Base-by-base conservation (phyloP, 2,888 invertebrate genomes). In the Drosophila monieri region DNA sequence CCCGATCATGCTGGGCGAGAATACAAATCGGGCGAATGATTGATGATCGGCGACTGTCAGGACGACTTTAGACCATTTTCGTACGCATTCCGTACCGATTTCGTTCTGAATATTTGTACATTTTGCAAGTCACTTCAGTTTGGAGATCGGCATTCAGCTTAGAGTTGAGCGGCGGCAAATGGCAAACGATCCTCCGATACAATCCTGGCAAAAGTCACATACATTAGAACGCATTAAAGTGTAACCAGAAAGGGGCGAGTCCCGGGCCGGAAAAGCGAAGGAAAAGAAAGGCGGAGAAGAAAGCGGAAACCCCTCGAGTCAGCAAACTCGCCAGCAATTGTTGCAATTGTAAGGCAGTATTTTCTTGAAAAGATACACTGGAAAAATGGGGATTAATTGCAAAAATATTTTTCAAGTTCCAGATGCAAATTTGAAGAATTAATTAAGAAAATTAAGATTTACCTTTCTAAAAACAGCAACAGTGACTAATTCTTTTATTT, bases 191-290 rank as follows among this genome's bases (percentile, higher is more conserved):
- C 9, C 15, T 56, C 60, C 66, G 83, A 77, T 27, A 9, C 8
- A 27, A 27, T 75, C 77, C 76, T 54, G 61, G 65, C 77, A 74
- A 88, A 90, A 89, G 90, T 90, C 90, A 90, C 79, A 88, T 85
- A 81, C 86, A 89, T 89, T 90, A 90, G 81, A 84, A 84, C 87
- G 83, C 80, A 88, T 90, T 89, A 85, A 80, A 88, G 74, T 81
- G 83, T 88, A 80, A 84, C 86, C 86, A 80, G 84, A 87, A 88
- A 78, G 84, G 80, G 86, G 84, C 84, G 85, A 73, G 71, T 46
- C 68, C 65, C 48, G 52, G 23, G 35, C 44, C 62, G 65, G 62
- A 51, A 61, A 61, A 25, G 47, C 60, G 30, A 46, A 46, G 12
- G 65, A 10, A 46, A 46, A 52, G 53, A 64, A 64, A 52, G 57